Evolutionary conservation across 2,113 vertebrate species (phyloP).

Genomic region (Setophaga petechia): DNA sequence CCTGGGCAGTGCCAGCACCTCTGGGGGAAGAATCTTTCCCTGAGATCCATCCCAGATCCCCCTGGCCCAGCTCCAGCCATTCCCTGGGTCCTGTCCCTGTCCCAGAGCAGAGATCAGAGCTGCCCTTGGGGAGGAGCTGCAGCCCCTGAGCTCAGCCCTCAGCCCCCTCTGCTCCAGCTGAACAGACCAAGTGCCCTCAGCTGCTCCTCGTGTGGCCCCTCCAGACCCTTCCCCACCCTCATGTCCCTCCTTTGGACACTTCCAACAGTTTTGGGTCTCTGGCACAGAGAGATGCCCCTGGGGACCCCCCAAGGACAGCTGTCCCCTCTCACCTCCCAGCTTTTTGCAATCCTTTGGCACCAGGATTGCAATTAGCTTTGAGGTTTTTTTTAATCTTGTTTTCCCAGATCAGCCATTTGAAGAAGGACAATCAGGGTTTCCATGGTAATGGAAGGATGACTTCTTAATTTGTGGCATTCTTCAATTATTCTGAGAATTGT

Average conservation of each 20-base stretch:
- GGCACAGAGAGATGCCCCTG: neutral
- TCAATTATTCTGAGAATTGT: conserved; percentile 1
- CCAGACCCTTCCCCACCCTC: neutral
- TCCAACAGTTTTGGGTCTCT: neutral
- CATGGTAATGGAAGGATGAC: conserved; percentile 1
- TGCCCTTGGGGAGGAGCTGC: neutral
- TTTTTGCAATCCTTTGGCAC: neutral
- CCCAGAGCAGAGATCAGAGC: neutral
- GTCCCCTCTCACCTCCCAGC: neutral
- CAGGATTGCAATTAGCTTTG: neutral
- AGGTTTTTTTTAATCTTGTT: neutral
- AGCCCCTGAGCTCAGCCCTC: neutral
- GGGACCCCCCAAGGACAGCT: fast-evolving
- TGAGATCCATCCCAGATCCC: no score
- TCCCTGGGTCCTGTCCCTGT: neutral
- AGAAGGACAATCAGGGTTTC: conserved; percentile 20
- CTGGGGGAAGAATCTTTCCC: neutral
- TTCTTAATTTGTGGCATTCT: conserved; percentile 42
- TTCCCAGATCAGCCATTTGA: neutral
- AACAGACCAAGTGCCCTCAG: neutral
- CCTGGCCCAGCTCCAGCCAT: fast-evolving
- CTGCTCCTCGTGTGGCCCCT: neutral
- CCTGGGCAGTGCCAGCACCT: neutral
- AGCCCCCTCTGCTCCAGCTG: neutral
- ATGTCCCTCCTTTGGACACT: neutral